Percentiles rank a stretch among this genome's conserved stretches.
Conservation (phyloP, 2,888 invertebrate genomes). For the Isoperla grammatica region DNA sequence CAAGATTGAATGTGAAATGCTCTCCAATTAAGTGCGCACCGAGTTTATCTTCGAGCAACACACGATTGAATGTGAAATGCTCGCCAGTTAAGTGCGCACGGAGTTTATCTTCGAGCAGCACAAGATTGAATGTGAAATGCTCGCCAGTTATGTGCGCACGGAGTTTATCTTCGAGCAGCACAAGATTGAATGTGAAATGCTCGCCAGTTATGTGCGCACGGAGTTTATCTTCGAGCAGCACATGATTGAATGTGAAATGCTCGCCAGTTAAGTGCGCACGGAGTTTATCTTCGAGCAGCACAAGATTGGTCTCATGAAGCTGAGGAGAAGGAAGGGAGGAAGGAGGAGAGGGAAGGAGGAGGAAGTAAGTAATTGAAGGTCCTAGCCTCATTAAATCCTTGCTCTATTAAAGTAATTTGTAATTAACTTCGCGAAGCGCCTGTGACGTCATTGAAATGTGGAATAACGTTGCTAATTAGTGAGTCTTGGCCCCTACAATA, state of each 20-base stretch:
- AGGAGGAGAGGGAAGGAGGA: slow-evolving; percentile 23
- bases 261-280: not conserved
- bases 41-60: too few species aligned
- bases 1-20: too few species aligned
- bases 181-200: too few species aligned
- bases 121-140: too few species aligned
- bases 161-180: too few species aligned
- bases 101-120: not conserved
- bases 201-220: too few species aligned
- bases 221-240: too few species aligned
- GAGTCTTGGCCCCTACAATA: slow-evolving; percentile 17
- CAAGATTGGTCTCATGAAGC: not conserved
- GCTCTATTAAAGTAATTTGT: slow-evolving; percentile 41
- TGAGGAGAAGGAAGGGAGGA: slow-evolving; percentile 21
- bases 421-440: slow-evolving; percentile 37
- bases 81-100: not conserved
- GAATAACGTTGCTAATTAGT: slow-evolving; percentile 34
- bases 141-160: too few species aligned
- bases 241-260: not conserved
- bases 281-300: not conserved
- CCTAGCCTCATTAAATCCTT: slow-evolving; percentile 39
- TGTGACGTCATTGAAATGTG: slow-evolving; percentile 32
- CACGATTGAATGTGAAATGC: too few species aligned
- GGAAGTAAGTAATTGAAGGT: slow-evolving; percentile 34
- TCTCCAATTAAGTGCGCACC: too few species aligned